A percentile compares a stretch with the other conserved stretches of the same genome.
These are phyloP conservation scores for Olivierus martensii DNA, from an alignment of 1,140 invertebrate genomes.

Conservation along the genomic window DNA sequence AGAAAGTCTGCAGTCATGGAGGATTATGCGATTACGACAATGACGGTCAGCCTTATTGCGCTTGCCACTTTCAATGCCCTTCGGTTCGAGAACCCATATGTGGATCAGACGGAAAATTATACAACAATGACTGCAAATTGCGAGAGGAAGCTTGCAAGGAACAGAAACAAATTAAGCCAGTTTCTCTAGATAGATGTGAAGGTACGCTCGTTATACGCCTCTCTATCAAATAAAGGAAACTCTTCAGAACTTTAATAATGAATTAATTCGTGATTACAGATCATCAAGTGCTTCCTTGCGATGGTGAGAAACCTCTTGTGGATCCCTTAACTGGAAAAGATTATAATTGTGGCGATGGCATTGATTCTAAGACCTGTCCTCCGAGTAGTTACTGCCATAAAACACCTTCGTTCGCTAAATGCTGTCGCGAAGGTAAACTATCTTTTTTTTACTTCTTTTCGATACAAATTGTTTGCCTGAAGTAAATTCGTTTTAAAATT, in stretches of 20 bases:
- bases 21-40: constrained; percentile 17
- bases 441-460: too few species aligned
- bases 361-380: constrained; percentile 60
- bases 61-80: constrained; percentile 17
- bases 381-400: constrained; percentile 69
- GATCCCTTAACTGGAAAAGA: constrained; percentile 54
- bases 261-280: constrained; percentile 35
- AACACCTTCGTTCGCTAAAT: constrained; percentile 59
- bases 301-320: constrained; percentile 58
- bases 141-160: constrained; percentile 69
- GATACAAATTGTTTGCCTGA: too few species aligned
- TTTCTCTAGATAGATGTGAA: constrained; percentile 60
- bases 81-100: constrained; percentile 12
- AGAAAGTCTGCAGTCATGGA: constrained; percentile 17
- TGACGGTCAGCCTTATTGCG: constrained; percentile 13
- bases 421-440: constrained; percentile 50
- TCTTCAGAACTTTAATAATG: too few species aligned
- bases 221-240: constrained; percentile 68
- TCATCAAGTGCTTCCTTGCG: constrained; percentile 70
- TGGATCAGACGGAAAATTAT: constrained; percentile 56
- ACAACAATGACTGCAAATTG: constrained; percentile 73
- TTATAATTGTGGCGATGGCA: constrained; percentile 69
- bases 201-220: too few species aligned
- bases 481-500: too few species aligned
- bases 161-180: constrained; percentile 59